phyloP scores from a whole-genome alignment of 2,113 vertebrate genomes.

The Pluvianellus socialis region DNA sequence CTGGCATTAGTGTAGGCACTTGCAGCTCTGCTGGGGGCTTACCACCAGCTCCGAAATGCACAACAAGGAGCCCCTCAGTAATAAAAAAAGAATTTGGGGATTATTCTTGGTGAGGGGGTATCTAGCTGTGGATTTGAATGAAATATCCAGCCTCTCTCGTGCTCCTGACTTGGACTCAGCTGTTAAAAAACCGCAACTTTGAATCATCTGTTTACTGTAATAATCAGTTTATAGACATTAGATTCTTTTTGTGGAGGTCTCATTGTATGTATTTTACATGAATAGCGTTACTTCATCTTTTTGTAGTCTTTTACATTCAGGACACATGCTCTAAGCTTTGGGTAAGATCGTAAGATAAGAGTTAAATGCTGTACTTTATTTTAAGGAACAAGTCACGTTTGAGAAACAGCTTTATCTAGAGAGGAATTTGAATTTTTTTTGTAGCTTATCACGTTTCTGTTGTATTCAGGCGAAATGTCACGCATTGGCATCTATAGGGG shows the following conservation, averaged over 20 bases:
- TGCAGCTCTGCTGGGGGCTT: neutral
- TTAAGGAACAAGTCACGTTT: neutral
- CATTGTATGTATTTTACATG: neutral
- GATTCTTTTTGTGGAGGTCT: neutral
- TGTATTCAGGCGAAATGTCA: slow-evolving; percentile 73
- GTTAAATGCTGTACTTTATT: neutral
- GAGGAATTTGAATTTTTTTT: slow-evolving; percentile 36
- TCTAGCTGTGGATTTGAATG: neutral
- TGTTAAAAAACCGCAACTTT: neutral
- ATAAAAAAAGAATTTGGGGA: neutral
- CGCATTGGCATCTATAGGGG: slow-evolving; percentile 54
- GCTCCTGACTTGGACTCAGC: neutral
- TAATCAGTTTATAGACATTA: neutral
- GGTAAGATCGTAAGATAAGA: slow-evolving; percentile 15
- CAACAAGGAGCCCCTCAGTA: neutral
- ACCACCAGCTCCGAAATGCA: neutral
- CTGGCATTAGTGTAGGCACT: neutral
- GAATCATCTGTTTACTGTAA: neutral
- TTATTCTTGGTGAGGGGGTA: neutral
- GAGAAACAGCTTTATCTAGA: slow-evolving; percentile 66
- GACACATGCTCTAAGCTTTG: neutral
- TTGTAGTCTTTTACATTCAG: neutral
- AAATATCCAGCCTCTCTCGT: neutral
- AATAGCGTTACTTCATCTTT: neutral
- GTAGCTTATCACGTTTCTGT: slow-evolving; percentile 55